Base-by-base conservation (phyloP, 2,888 invertebrate species). In the Minunthozetes semirufus region DNA sequence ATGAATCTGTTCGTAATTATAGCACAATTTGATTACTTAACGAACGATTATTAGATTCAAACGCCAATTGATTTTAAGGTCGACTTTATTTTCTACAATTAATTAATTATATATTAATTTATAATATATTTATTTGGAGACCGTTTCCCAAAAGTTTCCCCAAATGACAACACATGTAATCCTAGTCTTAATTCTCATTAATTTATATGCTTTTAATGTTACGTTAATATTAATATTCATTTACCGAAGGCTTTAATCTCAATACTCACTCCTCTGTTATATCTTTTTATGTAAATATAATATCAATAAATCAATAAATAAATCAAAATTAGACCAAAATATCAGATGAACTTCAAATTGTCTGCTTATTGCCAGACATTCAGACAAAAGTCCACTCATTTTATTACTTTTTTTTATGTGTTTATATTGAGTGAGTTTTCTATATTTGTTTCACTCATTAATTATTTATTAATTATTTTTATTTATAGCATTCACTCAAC, bases 171-270 rank as follows among this genome's bases (percentile, higher is more conserved):
- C 15, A 46, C 15, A 22, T 53, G 53, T 53, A 53, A 53, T 53
- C 53, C 66, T 38, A 66, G 66, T 66, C 42, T 42, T 42, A 42
- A 42, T 13, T 42, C 42, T 66, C 66, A 66, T 38, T 38, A 66
- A 66, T 29, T 38, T 25, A 38, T 27, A 29, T 66, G 66, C 29
- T 29, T 66, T 38, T 66, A 66, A 38, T 66, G 66, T 66, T 66
- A 38, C 9, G 29, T 66, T 66, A 63, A 66, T 66, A 38, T 66
- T 66, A n/a, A 66, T 27, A 38, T 19, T 66, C 33, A 29, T 66
- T 66, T 38, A 22, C 22, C 27, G 5, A 15, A 6, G 19, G 66
- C 19, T 29, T 38, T 38, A n/a, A 66, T 27, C 19, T 66, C 4
- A 53, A 53, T 53, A 53, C 19, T 53, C 53, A 53, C 19, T 25